Base-by-base conservation (phyloP, 2,113 vertebrate genomes). In the Tachysurus vachellii region DNA sequence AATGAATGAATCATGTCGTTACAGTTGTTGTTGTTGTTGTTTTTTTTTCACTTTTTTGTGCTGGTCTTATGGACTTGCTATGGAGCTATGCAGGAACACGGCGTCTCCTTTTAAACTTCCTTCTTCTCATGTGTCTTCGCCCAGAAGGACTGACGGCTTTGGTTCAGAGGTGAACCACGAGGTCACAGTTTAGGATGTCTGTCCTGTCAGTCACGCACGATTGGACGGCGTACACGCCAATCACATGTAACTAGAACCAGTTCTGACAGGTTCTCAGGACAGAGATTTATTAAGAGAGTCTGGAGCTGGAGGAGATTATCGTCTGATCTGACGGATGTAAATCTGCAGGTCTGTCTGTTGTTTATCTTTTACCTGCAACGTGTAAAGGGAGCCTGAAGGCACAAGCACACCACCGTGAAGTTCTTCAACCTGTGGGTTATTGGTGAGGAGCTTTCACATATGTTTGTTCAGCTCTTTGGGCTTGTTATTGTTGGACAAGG, bases 141-240 rank as follows among this genome's bases (percentile, higher is more conserved):
- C 90, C 81, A 70, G 87, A 86, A 86, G 90, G 91, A 88, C 88
- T 84, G 89, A 85, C 88, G 80, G 73, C 90, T 90, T 19, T 64
- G 77, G 86, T 73, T 89, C 68, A 82, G 89, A 89, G 89, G 90
- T 88, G 84, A 84, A 64, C 89, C 87, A 59, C 81, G 21, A 91
- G 93, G 92, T 93, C 92, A 90, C 77, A 82, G 89, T 87, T 89
- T 89, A 90, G 92, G 93, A 94, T 92, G 91, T 95, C 90, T 91
- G 92, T 86, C 88, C 90, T 94, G 94, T 93, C 94, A 91, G 85
- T 95, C 93, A 94, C 92, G 92, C 23, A 82, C 91, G 93, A 91
- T 80, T 82, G 91, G 92, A 93, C 88, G 91, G 94, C 89, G 88
- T 92, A 85, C 88, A 90, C 92, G 93, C 93, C 94, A 92, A 77